A percentile compares a stretch with the other conserved stretches of the same genome.
phyloP scores from a whole-genome alignment of 2,888 invertebrate genomes.

The Coelogynopora nodosa region DNA sequence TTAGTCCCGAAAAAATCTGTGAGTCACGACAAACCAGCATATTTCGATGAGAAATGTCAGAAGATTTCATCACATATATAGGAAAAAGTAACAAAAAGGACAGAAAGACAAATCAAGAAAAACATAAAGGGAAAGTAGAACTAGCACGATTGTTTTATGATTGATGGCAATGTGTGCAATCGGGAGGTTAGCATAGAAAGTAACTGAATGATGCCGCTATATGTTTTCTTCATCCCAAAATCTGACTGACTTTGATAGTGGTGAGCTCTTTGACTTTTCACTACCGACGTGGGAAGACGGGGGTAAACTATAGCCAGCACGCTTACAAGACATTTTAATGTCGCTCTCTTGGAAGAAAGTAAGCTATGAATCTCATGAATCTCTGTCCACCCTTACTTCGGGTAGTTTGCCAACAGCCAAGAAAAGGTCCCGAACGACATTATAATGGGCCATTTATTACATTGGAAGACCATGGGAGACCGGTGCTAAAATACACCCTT shows the following conservation, averaged over 20 bases:
- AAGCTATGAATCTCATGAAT: not conserved
- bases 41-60: no score
- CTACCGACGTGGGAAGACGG: not conserved
- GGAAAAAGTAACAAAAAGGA: not conserved
- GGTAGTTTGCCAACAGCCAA: not conserved
- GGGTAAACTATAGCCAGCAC: no score
- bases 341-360: not conserved
- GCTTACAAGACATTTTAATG: constrained; percentile 17
- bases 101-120: not conserved
- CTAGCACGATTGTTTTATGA: not conserved
- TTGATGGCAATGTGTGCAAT: constrained; percentile 4
- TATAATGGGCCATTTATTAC: constrained; percentile 22
- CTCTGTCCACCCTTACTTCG: not conserved
- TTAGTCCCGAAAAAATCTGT: no score
- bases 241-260: no score
- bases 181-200: not conserved
- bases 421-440: not conserved
- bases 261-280: not conserved
- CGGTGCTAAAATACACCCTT: not conserved
- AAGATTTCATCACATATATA: not conserved
- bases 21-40: no score
- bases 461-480: not conserved
- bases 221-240: no score
- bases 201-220: no score
- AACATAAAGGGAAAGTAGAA: not conserved